Evolutionary conservation across 2,888 invertebrate genomes (phyloP).

Genomic region (Nectonema munidae): DNA sequence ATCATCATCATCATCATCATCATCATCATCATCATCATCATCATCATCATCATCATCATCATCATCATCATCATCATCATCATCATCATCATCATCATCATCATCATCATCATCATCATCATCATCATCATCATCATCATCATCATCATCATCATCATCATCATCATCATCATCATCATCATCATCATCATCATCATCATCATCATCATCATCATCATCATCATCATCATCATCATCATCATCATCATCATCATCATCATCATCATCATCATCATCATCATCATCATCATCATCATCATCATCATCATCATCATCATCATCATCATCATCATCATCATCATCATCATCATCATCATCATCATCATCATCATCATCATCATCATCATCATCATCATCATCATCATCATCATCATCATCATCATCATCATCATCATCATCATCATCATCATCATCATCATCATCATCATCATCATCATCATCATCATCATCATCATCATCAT

Average conservation of each 20-base stretch:
- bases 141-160: neutral
- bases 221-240: slow-evolving; percentile 5
- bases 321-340: slow-evolving; percentile 1
- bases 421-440: slow-evolving; percentile 5
- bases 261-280: slow-evolving; percentile 5
- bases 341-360: neutral
- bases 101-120: slow-evolving; percentile 5
- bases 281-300: slow-evolving; percentile 5
- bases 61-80: slow-evolving; percentile 5
- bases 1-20: slow-evolving; percentile 5
- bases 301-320: slow-evolving; percentile 5
- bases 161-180: slow-evolving; percentile 5
- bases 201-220: slow-evolving; percentile 5
- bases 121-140: slow-evolving; percentile 5
- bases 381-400: slow-evolving; percentile 5
- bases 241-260: slow-evolving; percentile 5
- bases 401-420: slow-evolving; percentile 5
- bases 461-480: slow-evolving; percentile 5
- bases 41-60: slow-evolving; percentile 5
- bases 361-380: slow-evolving; percentile 5
- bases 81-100: slow-evolving; percentile 5
- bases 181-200: slow-evolving; percentile 5
- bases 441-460: slow-evolving; percentile 5
- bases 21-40: slow-evolving; percentile 5
- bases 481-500: slow-evolving; percentile 5